Evolutionary conservation across 2,888 invertebrate genomes (phyloP).

Genomic region (Myopa tessellatipennis): DNA sequence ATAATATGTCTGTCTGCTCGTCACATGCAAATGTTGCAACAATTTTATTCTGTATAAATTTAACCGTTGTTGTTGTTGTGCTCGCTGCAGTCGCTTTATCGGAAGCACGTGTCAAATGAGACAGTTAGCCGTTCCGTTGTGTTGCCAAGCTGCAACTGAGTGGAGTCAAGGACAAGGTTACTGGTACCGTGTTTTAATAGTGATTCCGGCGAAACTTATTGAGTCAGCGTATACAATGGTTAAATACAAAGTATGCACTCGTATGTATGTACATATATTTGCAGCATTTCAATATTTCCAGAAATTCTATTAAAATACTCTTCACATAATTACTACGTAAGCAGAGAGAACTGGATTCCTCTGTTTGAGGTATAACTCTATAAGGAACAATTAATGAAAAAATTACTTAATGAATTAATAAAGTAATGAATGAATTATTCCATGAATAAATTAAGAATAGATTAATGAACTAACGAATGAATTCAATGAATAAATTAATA

Average conservation of each 20-base stretch:
- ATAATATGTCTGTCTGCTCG: background rate
- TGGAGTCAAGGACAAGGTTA: slow-evolving; percentile 45
- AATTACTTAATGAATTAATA: too few relatives aligned
- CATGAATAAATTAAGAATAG: too few relatives aligned
- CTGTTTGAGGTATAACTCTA: too few relatives aligned
- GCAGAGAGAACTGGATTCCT: too few relatives aligned
- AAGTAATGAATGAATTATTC: too few relatives aligned
- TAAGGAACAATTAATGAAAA: too few relatives aligned
- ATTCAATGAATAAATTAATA: too few relatives aligned
- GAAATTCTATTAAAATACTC: too few relatives aligned
- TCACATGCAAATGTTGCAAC: slow-evolving; percentile 23
- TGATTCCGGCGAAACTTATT: background rate
- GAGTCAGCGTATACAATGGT: slow-evolving; percentile 8
- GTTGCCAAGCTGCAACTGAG: slow-evolving; percentile 25
- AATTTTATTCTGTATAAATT: background rate
- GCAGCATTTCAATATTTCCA: too few relatives aligned
- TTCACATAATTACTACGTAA: too few relatives aligned
- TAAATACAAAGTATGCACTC: background rate
- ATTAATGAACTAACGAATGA: too few relatives aligned
- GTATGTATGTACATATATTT: too few relatives aligned
- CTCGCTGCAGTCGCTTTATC: slow-evolving; percentile 52
- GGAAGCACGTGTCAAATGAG: slow-evolving; percentile 67
- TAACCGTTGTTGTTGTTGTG: slow-evolving; percentile 9
- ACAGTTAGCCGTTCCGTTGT: slow-evolving; percentile 29
- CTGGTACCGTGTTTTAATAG: background rate